Base-by-base conservation (phyloP, 2,888 invertebrate species). In the Pheosia gnoma region DNA sequence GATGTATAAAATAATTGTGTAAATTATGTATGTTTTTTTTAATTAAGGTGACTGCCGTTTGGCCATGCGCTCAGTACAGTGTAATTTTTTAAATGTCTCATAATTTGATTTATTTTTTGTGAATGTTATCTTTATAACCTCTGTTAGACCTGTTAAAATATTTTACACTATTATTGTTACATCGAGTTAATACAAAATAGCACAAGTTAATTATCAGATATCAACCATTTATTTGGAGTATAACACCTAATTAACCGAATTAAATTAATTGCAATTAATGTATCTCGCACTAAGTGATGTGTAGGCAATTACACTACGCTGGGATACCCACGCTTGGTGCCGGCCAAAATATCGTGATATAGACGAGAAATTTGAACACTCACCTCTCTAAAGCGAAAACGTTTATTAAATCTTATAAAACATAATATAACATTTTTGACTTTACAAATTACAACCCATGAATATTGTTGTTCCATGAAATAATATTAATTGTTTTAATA, bases 391-490 rank as follows among this genome's bases (percentile, higher is more conserved):
- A 58, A 58, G 59, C 36, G n/a, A 66, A 57, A 43, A 65, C 59
- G 64, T 63, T 65, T 68, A 60, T 71, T 72, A 72, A 68, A 58
- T 72, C 72, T 55, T 58, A 68, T 70, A 59, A 68, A 67, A 68
- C 57, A 63, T 69, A 70, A 66, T 70, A 60, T 59, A 58, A 57
- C 66, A 59, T 57, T 72, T 61, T 67, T 68, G 43, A 47, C 59
- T 57, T 57, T 37, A 43, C 63, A 73, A 72, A 71, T 72, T 74
- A 71, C 69, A 3, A 7, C 47, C 4, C 0, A n/a, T 5, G n/a
- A 47, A n/a, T 47, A 47, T n/a, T 45, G 9, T 4, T 45, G 2
- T 45, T 45, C 45, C 45, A 45, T 45, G 8, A 45, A 45, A 45
- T 45, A n/a, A 45, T 39, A 39, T 39, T 39, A 2, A 39, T 39